Percentiles rank a stretch among this genome's conserved stretches.
Evolutionary conservation across 2,797 vertebrate species (phyloP).

Genomic region (Netta rufina): DNA sequence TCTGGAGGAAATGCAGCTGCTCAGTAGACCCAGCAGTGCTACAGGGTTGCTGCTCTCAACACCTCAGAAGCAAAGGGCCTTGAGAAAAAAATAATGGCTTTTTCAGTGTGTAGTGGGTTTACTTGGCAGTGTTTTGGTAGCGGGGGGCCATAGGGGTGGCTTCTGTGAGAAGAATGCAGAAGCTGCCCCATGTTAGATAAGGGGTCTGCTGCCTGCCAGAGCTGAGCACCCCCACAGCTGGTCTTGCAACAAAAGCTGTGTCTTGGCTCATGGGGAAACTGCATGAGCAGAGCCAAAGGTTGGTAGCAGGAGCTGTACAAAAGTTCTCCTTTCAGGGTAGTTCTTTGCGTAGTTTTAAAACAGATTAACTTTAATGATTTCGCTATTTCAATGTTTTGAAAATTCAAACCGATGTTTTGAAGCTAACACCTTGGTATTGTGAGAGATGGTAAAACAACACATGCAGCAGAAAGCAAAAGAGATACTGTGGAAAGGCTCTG

Average conservation of each 20-base stretch:
- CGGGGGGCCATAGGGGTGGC: no score
- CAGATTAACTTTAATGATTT: neutral
- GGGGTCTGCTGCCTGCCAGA: no score
- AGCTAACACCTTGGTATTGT: neutral
- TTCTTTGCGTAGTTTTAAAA: neutral
- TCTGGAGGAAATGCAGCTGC: rapidly evolving
- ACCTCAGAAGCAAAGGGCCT: neutral
- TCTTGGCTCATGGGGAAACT: neutral
- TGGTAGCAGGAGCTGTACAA: neutral
- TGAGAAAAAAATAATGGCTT: neutral
- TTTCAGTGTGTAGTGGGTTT: neutral
- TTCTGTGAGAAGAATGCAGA: no score
- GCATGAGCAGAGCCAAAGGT: neutral
- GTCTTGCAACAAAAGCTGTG: neutral
- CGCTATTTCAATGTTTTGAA: neutral
- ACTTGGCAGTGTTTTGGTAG: no score
- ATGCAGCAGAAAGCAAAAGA: neutral
- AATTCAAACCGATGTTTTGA: neutral
- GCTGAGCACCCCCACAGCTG: neutral
- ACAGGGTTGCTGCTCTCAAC: neutral
- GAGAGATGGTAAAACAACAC: neutral
- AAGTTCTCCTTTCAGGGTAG: neutral
- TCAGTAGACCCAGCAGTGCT: neutral
- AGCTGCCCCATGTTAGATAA: no score
- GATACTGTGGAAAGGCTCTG: neutral